phyloP scores from a whole-genome alignment of 37 sponge, comb jelly and placozoan species.

The Amphimedon queenslandica region DNA sequence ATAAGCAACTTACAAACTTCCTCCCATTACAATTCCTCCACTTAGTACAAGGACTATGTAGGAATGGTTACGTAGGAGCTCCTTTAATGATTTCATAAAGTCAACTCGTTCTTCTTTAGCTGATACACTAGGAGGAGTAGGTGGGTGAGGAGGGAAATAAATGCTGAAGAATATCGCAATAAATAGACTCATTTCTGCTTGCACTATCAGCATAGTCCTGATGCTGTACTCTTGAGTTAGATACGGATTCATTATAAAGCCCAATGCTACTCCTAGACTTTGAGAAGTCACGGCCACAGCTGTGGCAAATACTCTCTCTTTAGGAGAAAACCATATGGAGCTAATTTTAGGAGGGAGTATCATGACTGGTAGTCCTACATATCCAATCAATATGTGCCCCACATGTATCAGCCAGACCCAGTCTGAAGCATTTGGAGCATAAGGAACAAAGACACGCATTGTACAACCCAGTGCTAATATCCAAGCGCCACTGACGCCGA shows the following conservation, averaged over 20 bases:
- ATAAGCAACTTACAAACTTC: slow-evolving; percentile 8
- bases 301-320: slow-evolving; percentile 42
- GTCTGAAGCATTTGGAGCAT: neutral
- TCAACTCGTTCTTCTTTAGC: slow-evolving; percentile 12
- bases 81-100: slow-evolving; percentile 11
- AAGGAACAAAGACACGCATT: slow-evolving; percentile 33
- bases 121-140: slow-evolving; percentile 39
- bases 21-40: slow-evolving; percentile 33
- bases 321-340: slow-evolving; percentile 43
- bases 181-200: slow-evolving; percentile 25
- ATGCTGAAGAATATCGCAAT: slow-evolving; percentile 26
- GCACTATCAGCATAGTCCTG: slow-evolving; percentile 35
- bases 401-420: slow-evolving; percentile 33
- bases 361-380: slow-evolving; percentile 27
- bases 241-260: slow-evolving; percentile 25
- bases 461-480: slow-evolving; percentile 22
- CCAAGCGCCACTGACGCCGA: slow-evolving; percentile 14
- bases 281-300: slow-evolving; percentile 16
- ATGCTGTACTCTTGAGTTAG: slow-evolving; percentile 34
- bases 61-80: slow-evolving; percentile 5
- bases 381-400: slow-evolving; percentile 34
- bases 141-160: slow-evolving; percentile 34
- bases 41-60: slow-evolving; percentile 13
- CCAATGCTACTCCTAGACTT: slow-evolving; percentile 17
- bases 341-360: slow-evolving; percentile 25